These are phyloP conservation scores for Cordilura impudica DNA, from an alignment of 2,888 invertebrate species.

Conservation along the genomic window DNA sequence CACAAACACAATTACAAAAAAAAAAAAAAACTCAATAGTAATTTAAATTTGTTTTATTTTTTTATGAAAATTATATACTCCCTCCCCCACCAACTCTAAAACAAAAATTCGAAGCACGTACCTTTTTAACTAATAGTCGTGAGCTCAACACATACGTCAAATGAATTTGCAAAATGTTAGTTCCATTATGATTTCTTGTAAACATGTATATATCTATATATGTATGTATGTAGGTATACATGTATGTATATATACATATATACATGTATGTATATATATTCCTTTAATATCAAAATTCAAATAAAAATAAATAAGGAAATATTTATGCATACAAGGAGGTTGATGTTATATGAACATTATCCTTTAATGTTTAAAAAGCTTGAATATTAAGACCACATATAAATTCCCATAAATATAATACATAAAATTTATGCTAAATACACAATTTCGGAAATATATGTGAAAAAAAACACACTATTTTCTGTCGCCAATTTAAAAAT, in stretches of 20 bases:
- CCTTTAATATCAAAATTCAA: conserved; percentile 38
- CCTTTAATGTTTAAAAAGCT: conserved; percentile 8
- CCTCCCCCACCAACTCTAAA: neutral
- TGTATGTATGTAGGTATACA: neutral
- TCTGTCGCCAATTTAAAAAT: no score
- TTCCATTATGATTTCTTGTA: neutral
- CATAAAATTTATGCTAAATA: no score
- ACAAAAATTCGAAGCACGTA: conserved; percentile 43
- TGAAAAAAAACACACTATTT: no score
- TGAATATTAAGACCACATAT: neutral
- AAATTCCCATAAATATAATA: neutral
- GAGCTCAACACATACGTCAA: conserved; percentile 37
- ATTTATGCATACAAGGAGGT: conserved; percentile 8
- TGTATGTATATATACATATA: neutral
- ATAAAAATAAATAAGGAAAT: conserved; percentile 25
- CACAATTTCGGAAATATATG: no score
- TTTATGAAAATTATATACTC: conserved; percentile 20
- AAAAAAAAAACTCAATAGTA: neutral
- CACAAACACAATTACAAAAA: neutral
- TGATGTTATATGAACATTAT: conserved; percentile 43
- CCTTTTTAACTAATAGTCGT: conserved; percentile 8
- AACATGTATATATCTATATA: no score
- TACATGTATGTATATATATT: neutral
- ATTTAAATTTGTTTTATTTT: neutral
- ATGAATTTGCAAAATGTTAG: conserved; percentile 6